These are phyloP conservation scores for Heliconius himera DNA, from an alignment of 1,140 invertebrate genomes.

Conservation along the genomic window DNA sequence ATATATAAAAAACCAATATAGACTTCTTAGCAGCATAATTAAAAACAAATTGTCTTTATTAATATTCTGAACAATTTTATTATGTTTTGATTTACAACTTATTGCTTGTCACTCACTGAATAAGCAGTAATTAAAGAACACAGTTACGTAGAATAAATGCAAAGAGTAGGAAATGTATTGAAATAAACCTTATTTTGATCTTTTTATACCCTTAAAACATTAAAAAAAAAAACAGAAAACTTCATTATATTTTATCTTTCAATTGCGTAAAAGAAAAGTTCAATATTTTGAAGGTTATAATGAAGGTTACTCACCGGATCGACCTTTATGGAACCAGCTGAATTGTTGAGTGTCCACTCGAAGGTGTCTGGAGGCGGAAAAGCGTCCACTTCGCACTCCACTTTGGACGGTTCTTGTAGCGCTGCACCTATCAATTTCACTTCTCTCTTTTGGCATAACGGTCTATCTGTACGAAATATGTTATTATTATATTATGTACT, in stretches of 20 bases:
- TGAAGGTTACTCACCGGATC: conserved; percentile 62
- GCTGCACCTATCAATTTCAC: conserved; percentile 93
- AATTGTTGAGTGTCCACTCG: conserved; percentile 95
- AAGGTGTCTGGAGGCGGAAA: conserved; percentile 92
- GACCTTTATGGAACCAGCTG: conserved; percentile 90
- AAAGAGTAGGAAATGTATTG: too few species aligned
- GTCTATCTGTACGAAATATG: conserved; percentile 86
- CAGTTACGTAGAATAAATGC: too few species aligned
- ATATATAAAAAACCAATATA: too few species aligned
- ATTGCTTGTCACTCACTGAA: too few species aligned
- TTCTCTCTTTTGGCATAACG: conserved; percentile 90
- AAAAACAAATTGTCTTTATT: too few species aligned
- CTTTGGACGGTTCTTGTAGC: conserved; percentile 89
- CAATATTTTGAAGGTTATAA: conserved; percentile 16
- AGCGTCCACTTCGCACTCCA: conserved; percentile 93
- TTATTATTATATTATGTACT: not conserved
- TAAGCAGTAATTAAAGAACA: too few species aligned
- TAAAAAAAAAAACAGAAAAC: not conserved
- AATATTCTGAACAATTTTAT: too few species aligned
- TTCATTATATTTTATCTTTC: not conserved
- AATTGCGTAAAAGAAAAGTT: not conserved
- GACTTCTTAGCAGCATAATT: too few species aligned
- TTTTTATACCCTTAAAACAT: too few species aligned
- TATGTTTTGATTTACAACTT: too few species aligned
- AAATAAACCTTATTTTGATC: too few species aligned